Conservation (phyloP, 1,140 invertebrate genomes). For the Lamellibrachia luymesi region DNA sequence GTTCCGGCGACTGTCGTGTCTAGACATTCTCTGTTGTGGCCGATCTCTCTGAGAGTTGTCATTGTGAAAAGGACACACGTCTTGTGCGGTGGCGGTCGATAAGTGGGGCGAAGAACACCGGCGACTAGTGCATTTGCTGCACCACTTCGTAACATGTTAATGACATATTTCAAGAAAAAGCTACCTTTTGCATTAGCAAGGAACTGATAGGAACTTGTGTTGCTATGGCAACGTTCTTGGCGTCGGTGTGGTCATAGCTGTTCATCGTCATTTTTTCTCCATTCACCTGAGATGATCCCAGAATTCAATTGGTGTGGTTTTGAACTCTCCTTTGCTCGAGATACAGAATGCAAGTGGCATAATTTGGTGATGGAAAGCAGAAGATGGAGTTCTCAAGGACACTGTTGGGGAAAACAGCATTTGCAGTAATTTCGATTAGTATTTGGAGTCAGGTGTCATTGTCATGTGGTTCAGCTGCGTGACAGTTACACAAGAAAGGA, state of each 20-base stretch:
- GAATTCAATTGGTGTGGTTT: not conserved
- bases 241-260: not conserved
- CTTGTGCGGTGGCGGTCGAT: not conserved
- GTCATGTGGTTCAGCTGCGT: not conserved
- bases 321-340: not conserved
- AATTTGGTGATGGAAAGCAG: not conserved
- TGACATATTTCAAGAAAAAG: not conserved
- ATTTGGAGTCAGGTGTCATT: not conserved
- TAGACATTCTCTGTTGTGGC: not conserved
- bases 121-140: no score
- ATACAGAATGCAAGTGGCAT: not conserved
- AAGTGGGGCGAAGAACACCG: not conserved
- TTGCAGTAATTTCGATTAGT: not conserved
- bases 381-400: not conserved
- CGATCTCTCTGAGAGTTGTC: not conserved
- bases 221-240: not conserved
- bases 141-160: not conserved
- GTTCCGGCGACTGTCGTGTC: not conserved
- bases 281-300: not conserved
- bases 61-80: not conserved
- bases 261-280: not conserved
- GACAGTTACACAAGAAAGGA: no score
- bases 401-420: not conserved
- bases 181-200: not conserved
- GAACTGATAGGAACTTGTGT: not conserved